Conservation (phyloP, 1,140 invertebrate genomes). For the Nautilus pompilius region DNA sequence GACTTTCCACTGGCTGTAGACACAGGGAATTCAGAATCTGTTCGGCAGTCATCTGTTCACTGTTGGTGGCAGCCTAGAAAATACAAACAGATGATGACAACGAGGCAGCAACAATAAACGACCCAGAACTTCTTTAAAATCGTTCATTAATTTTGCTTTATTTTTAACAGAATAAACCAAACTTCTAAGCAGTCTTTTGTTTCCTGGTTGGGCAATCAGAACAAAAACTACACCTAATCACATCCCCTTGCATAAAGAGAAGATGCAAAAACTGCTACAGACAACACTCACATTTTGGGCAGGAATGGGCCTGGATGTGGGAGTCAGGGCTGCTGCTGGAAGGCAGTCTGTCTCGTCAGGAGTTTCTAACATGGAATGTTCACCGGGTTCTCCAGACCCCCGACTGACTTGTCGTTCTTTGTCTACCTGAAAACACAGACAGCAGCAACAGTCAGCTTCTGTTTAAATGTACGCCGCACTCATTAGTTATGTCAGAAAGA, state of each 20-base stretch:
- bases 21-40: conserved; percentile 14
- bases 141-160: too few species aligned
- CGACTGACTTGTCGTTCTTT: background rate
- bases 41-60: conserved; percentile 10
- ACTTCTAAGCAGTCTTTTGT: background rate
- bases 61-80: background rate
- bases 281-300: too few species aligned
- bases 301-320: too few species aligned
- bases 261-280: too few species aligned
- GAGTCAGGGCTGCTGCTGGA: too few species aligned
- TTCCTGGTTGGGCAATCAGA: background rate
- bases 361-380: background rate
- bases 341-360: too few species aligned
- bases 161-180: background rate
- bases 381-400: background rate
- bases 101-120: background rate
- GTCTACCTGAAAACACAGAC: background rate
- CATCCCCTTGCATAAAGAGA: too few species aligned
- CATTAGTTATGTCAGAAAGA: background rate
- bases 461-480: background rate
- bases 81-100: background rate
- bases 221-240: background rate
- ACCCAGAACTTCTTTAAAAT: too few species aligned
- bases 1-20: too few species aligned
- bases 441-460: background rate